Base-by-base conservation (phyloP, 2,888 invertebrate genomes). In the Alcis repandata region DNA sequence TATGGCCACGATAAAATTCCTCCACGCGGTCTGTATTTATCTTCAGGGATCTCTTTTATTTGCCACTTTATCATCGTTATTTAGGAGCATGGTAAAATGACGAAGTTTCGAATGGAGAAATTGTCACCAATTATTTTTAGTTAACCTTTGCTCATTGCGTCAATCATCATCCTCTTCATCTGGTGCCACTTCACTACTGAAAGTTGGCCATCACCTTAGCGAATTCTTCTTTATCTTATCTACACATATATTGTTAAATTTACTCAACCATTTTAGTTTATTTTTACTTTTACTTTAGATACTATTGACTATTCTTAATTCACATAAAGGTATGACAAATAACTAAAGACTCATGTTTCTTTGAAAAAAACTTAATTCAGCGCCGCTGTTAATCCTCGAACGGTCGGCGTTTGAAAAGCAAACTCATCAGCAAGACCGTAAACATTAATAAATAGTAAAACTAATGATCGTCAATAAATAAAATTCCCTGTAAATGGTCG, bases 1-100 rank as follows among this genome's bases (percentile, higher is more conserved):
- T 86, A 89, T 86, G 84, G 79, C 68, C 71, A 75, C 81, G 87
- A 90, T 89, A 90, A 90, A 88, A 86, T 80, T 75, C 83, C 79
- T 78, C 77, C 78, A 75, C 78, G 71, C 70, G 65, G 76, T 79
- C 74, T 71, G 74, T 78, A 82, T 88, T 88, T 90, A 90, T 91
- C 89, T 87, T 74, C 74, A 69, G 78, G 79, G 77, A 89, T 86
- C 85, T 87, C 88, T 86, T 92, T 91, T 88, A 88, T 89, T 86
- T 80, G 81, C 73, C 79, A 80, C 83, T 90, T 88, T 89, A 90
- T 91, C 91, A 88, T 86, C 81, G 80, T 90, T 89, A 90, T 90
- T 91, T 90, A 91, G 83, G 80, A 84, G 74, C 74, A 77, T 77
- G 86, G 89, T 90, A 91, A 90, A 87, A 86, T 79, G 75, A 79